Base-by-base conservation (phyloP, 2,113 vertebrate genomes). In the Podiceps cristatus region DNA sequence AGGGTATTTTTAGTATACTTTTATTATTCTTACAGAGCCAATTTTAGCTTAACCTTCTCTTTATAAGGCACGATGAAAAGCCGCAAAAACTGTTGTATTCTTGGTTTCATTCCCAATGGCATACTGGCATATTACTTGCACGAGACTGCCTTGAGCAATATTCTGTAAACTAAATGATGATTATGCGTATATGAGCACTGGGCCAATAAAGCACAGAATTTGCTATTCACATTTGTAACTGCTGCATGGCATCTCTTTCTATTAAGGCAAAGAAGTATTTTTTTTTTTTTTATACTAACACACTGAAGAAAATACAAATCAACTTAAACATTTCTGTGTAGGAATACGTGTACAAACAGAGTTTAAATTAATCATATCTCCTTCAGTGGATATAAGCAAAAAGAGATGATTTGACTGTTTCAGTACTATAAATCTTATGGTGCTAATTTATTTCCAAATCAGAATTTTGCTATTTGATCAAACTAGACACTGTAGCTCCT, bases 121-220 rank as follows among this genome's bases (percentile, higher is more conserved):
- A 68, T 72, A 69, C 75, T 96, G 88, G 79, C 81, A 88, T 77
- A 69, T 72, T 85, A 69, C 93, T 93, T 72, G 35, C 77, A 86
- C 62, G 86, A 76, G 47, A 71, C 29, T 84, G 35, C 72, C 82
- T 92, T 91, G 37, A 72, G 81, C 96, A 56, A 27, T 95, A 93
- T 94, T 86, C 73, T 89, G 62, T 73, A 86, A 92, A 94, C 94
- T 96, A 96, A 95, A 92, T 69, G 91, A 81, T 74, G 74, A 78
- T 58, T 92, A 88, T 62, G 68, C 8, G 0, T 83, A 67, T 91
- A 86, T 52, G 69, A 97, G 71, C 89, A 87, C 71, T 87, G 52
- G 81, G 60, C 59, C 87, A 68, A 94, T 95, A 68, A 90, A 91
- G 19, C 35, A 44, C 28, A 47, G 53, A 95, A 92, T 95, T 90